Evolutionary conservation across 2,797 vertebrate genomes (phyloP).

Genomic region (Gambelia wislizenii): DNA sequence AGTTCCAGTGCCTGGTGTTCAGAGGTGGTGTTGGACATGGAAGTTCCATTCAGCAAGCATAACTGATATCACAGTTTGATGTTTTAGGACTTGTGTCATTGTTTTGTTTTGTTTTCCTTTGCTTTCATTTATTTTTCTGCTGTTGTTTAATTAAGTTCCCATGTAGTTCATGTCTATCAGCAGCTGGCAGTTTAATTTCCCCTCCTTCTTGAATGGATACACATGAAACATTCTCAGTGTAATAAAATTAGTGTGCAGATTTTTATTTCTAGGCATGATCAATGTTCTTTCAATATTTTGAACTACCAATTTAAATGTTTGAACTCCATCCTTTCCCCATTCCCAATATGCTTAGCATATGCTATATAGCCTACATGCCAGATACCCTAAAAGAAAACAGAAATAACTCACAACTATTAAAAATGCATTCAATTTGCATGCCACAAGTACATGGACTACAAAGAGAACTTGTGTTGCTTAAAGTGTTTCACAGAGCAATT

Average conservation of each 20-base stretch:
- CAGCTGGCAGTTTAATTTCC: conserved; percentile 17
- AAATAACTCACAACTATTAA: conserved; percentile 12
- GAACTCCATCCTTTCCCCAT: background rate
- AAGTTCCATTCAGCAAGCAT: background rate
- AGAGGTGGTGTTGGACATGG: background rate
- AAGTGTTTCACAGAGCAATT: too few species aligned
- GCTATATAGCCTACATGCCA: background rate
- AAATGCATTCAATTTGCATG: conserved; percentile 10
- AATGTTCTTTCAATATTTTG: conserved; percentile 21
- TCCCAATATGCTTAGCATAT: background rate
- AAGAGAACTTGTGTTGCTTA: conserved; percentile 9
- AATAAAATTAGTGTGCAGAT: background rate
- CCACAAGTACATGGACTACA: background rate
- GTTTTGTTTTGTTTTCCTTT: background rate
- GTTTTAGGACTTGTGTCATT: background rate
- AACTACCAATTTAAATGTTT: conserved; percentile 16
- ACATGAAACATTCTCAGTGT: background rate
- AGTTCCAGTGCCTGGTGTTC: background rate
- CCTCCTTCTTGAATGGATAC: background rate
- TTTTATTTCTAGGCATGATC: conserved; percentile 32
- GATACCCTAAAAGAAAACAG: background rate
- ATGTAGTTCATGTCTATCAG: background rate
- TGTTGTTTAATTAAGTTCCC: conserved; percentile 6
- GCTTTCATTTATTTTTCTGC: background rate
- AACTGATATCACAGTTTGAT: background rate